Evolutionary conservation across 2,888 invertebrate species (phyloP), one percentile per base, ranked within the genome.

Genomic region (Chromoteleia sp.): DNA sequence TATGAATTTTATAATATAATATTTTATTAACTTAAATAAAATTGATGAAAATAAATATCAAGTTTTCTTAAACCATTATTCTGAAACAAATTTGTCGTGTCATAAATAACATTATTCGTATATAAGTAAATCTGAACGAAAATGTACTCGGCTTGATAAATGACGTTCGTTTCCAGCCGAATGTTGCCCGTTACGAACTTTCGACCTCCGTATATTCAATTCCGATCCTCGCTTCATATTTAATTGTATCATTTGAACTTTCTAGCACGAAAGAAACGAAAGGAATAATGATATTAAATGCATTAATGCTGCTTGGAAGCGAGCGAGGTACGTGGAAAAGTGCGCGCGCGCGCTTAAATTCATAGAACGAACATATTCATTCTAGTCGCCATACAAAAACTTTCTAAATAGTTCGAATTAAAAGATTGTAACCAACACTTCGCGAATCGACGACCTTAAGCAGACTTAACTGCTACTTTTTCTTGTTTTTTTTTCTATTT

Each of bases 241-340:
- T 52, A 73, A 73, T 73, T 73, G 73, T 73, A 61, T 63, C 61
- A 63, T 63, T 63, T 54, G 54, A 65, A 75, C 75, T 75, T 75
- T 75, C 75, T 65, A 58, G 65, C 19, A 39, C 25, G 39, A 58
- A 65, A 56, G 75, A 75, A 75, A 56, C 45, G 54, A 54, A 41
- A 15, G 54, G 56, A 56, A 68, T 63, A 58, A 73, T 73, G 61
- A 61, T 61, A 39, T 50, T 52, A 41, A 52, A 43, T 17, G 39
- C 41, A 45, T 68, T 68, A 56, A 68, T 68, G 43, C 33, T 29
- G 59, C 17, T 59, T 29, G 41, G 19, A n/a, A 19, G 43, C 14
- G 41, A 54, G 19, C 10, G 43, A 15, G 50, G 56, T 33, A 68
- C 68, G 43, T 68, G 67, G 41, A 54, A 56, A 68, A 56, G 19